Conservation (phyloP, 2,113 vertebrate genomes). For the Petroica traversi region DNA sequence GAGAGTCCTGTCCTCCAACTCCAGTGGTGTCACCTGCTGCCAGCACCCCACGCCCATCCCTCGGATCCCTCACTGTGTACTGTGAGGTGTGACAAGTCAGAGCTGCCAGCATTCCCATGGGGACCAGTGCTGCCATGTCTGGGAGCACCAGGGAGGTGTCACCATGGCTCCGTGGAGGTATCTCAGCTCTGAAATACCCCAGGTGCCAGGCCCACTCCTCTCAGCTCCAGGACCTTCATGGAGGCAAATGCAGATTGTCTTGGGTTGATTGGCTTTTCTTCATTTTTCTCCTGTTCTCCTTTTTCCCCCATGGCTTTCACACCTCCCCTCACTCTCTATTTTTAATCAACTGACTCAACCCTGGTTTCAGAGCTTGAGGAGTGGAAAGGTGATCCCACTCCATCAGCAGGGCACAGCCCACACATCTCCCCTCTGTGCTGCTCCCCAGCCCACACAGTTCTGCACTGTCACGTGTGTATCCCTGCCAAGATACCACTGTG, state of each 20-base stretch:
- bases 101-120: not conserved
- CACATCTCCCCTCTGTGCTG: not conserved
- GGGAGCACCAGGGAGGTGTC: not conserved
- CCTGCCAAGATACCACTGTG: not conserved
- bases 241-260: not conserved
- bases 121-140: rapidly evolving
- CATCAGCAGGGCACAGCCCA: not conserved
- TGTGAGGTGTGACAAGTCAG: not conserved
- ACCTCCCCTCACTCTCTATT: constrained; percentile 63
- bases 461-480: not conserved
- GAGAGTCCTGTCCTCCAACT: not conserved
- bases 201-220: rapidly evolving
- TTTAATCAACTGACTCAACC: constrained; percentile 54
- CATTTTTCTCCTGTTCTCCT: not conserved
- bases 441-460: not conserved
- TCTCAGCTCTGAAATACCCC: not conserved
- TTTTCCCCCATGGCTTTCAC: not conserved
- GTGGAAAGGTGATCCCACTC: not conserved
- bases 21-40: not conserved
- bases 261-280: not conserved
- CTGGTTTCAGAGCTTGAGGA: not conserved
- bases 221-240: rapidly evolving
- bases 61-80: rapidly evolving
- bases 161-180: not conserved
- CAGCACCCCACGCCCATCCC: not conserved